phyloP scores from a whole-genome alignment of 2,797 vertebrate genomes.

The Micrastur ruficollis region DNA sequence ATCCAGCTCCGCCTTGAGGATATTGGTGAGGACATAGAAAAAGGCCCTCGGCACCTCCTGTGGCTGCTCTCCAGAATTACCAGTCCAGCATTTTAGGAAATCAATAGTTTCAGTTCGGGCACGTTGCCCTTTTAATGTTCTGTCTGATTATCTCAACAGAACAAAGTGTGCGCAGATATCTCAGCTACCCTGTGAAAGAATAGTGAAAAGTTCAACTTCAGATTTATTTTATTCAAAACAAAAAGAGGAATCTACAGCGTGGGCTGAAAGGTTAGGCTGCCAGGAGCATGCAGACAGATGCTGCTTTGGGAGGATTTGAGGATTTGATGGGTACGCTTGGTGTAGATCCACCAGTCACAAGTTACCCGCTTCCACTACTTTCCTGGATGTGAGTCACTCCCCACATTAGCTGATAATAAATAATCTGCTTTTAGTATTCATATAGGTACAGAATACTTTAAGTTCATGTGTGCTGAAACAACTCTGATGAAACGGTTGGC shows the following conservation, averaged over 20 bases:
- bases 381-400: neutral
- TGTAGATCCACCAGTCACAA: neutral
- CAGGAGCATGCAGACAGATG: neutral
- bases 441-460: neutral
- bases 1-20: fast-evolving
- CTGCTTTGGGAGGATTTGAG: neutral
- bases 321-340: neutral
- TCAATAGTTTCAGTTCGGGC: neutral
- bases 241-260: neutral
- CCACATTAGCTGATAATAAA: neutral
- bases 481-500: neutral
- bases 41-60: neutral
- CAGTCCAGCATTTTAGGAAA: neutral
- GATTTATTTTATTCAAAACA: neutral
- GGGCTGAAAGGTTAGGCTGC: neutral
- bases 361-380: neutral
- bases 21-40: fast-evolving
- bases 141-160: neutral
- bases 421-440: neutral
- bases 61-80: neutral
- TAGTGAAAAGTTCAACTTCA: neutral
- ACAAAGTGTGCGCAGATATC: fast-evolving
- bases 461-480: neutral
- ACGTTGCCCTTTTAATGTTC: neutral
- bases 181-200: neutral